These are phyloP conservation scores for Enoplolaimus lenunculus DNA, from an alignment of 2,888 invertebrate species.

Conservation along the genomic window DNA sequence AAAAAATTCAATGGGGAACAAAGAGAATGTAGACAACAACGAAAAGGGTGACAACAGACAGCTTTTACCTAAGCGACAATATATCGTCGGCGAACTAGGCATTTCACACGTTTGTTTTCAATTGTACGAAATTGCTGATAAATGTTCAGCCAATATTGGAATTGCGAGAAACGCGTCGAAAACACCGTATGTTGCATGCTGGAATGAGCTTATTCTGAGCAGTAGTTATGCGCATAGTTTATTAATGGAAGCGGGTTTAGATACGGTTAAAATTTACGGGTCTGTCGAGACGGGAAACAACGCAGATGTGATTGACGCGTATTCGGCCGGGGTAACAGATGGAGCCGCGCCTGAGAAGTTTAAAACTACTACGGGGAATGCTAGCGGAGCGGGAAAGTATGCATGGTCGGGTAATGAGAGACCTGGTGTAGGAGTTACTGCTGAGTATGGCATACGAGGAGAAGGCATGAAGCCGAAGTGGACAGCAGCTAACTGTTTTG, in stretches of 20 bases:
- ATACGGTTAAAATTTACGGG: not conserved
- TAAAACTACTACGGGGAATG: not conserved
- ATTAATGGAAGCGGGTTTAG: constrained; percentile 9
- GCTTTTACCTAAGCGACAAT: not conserved
- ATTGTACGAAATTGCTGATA: constrained; percentile 25
- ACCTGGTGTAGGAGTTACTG: too few relatives aligned
- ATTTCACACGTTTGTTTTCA: constrained; percentile 23
- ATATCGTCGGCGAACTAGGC: not conserved
- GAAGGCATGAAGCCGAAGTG: not conserved
- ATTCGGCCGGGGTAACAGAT: not conserved
- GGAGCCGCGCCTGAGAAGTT: not conserved
- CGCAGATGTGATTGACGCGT: not conserved
- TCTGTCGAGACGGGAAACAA: not conserved
- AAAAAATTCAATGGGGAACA: not conserved
- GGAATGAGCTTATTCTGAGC: constrained; percentile 20
- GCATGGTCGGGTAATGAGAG: not conserved
- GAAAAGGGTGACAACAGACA: not conserved
- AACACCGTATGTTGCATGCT: constrained; percentile 24
- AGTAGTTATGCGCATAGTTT: not conserved
- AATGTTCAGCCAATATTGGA: constrained; percentile 21
- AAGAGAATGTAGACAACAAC: too few relatives aligned
- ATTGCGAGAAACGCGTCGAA: constrained; percentile 27
- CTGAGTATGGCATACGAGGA: not conserved
- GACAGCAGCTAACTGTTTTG: not conserved
- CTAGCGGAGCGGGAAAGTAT: not conserved